Evolutionary conservation across 2,888 invertebrate species (phyloP).

Genomic region (Melinopterus prodromus): DNA sequence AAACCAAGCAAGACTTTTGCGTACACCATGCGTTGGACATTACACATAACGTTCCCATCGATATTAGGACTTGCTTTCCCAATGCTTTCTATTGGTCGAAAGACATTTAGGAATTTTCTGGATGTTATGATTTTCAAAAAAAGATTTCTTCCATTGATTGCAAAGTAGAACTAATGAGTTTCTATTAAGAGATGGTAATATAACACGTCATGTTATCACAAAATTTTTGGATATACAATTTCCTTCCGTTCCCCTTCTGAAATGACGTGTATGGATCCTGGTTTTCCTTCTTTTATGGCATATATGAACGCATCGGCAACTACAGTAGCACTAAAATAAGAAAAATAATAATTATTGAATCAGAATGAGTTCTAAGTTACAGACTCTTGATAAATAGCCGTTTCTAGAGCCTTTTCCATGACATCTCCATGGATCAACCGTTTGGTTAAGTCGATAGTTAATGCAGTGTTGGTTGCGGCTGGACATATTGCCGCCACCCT

Average conservation of each 20-base stretch:
- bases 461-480: constrained; percentile 56
- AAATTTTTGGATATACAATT: constrained; percentile 16
- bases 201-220: neutral
- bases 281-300: constrained; percentile 56
- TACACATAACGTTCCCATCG: no score
- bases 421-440: constrained; percentile 11
- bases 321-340: constrained; percentile 49
- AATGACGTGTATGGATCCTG: constrained; percentile 61
- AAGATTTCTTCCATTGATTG: no score
- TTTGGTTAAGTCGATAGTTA: constrained; percentile 6
- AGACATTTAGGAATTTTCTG: no score
- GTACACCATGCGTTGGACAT: no score
- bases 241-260: constrained; percentile 47
- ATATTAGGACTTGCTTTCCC: no score
- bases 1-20: no score
- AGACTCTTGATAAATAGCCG: constrained; percentile 15
- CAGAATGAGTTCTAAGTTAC: neutral
- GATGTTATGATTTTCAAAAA: no score
- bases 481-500: constrained; percentile 58
- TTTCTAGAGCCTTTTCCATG: neutral
- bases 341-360: neutral
- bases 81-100: no score
- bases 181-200: neutral
- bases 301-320: constrained; percentile 59
- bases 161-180: neutral